Conservation (phyloP, 2,113 vertebrate species). For the Salvator merianae region DNA sequence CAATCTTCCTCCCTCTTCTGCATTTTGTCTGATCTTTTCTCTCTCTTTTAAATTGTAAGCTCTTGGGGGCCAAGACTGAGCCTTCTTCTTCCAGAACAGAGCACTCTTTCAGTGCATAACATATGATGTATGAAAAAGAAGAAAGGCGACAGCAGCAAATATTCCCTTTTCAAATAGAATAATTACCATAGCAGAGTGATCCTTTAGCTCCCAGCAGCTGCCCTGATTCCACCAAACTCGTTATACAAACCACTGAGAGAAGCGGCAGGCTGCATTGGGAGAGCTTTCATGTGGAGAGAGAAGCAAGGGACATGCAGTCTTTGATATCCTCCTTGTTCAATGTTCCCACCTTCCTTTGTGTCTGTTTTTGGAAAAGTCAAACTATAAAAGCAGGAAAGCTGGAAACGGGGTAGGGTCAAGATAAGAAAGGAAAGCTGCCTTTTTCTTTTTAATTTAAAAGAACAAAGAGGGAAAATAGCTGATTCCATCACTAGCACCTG, state of each 20-base stretch:
- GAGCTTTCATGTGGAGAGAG: slow-evolving; percentile 73
- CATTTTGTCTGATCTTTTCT: slow-evolving; percentile 28
- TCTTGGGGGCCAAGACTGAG: slow-evolving; percentile 26
- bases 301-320: slow-evolving; percentile 58
- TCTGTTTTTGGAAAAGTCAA: slow-evolving; percentile 54
- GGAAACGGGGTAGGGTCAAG: slow-evolving; percentile 32
- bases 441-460: neutral
- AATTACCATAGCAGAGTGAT: slow-evolving; percentile 57
- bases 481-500: slow-evolving; percentile 35
- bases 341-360: slow-evolving; percentile 57
- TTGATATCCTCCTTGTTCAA: slow-evolving; percentile 72
- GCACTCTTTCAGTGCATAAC: slow-evolving; percentile 37
- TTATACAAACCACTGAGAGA: slow-evolving; percentile 71
- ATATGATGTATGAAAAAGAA: slow-evolving; percentile 11
- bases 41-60: slow-evolving; percentile 39
- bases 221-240: slow-evolving; percentile 71
- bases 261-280: slow-evolving; percentile 68
- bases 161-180: slow-evolving; percentile 65
- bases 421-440: slow-evolving; percentile 33
- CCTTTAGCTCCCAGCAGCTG: slow-evolving; percentile 62
- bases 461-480: neutral
- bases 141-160: slow-evolving; percentile 58
- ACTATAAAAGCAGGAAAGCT: slow-evolving; percentile 39
- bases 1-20: neutral
- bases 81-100: slow-evolving; percentile 40